Evolutionary conservation across 2,888 invertebrate genomes (phyloP).

Genomic region (Ellobium chinense): DNA sequence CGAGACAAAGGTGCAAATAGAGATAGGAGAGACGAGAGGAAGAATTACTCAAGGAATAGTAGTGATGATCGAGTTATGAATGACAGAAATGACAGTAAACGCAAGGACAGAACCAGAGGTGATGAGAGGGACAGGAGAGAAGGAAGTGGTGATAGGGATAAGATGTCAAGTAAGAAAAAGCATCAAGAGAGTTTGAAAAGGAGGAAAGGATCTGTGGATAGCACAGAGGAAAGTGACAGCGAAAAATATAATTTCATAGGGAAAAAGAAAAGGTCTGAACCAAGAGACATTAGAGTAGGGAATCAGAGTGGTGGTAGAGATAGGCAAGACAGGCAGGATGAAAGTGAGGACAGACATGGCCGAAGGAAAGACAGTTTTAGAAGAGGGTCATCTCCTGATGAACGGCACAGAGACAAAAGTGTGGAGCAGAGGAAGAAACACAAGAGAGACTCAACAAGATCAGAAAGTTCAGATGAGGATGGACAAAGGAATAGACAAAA

Average conservation of each 20-base stretch:
- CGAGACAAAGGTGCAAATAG: slow-evolving; percentile 9
- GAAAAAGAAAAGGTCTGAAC: slow-evolving; percentile 1
- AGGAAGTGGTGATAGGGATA: slow-evolving; percentile 1
- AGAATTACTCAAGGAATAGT: background rate
- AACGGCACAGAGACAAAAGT: background rate
- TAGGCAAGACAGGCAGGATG: background rate
- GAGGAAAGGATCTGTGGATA: slow-evolving; percentile 26
- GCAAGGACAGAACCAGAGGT: slow-evolving; percentile 27
- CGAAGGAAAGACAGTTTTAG: background rate
- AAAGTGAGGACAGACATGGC: background rate
- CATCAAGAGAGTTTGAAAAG: slow-evolving; percentile 17
- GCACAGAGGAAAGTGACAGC: slow-evolving; percentile 4
- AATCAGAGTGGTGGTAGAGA: background rate
- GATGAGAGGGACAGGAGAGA: background rate
- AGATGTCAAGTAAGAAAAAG: slow-evolving; percentile 7
- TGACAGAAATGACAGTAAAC: background rate
- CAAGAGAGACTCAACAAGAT: background rate
- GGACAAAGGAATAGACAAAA: background rate
- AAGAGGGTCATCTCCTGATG: background rate
- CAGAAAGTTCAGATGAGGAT: background rate
- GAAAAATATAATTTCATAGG: background rate
- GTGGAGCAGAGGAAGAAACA: background rate
- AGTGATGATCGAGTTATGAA: background rate
- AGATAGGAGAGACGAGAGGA: background rate
- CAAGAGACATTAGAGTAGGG: background rate